Percentiles rank a stretch among this genome's conserved stretches.
Evolutionary conservation across 2,888 invertebrate genomes (phyloP).

Genomic region (Oligia strigilis): DNA sequence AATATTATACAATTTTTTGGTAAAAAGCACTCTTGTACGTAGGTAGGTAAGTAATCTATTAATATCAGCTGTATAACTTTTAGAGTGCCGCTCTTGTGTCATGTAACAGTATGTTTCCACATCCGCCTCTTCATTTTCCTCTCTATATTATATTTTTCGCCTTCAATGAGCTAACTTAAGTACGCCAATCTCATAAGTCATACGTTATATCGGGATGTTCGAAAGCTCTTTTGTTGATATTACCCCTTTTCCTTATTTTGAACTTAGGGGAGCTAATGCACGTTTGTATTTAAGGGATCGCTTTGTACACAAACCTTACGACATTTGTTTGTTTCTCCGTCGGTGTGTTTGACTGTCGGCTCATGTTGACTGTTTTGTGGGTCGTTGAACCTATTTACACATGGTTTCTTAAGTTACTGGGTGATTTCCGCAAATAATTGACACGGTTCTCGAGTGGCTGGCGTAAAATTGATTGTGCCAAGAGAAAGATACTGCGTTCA

Average conservation of each 20-base stretch:
- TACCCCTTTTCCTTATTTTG: constrained; percentile 55
- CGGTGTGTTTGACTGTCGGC: constrained; percentile 13
- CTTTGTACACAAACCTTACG: constrained; percentile 27
- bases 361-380: constrained; percentile 16
- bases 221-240: constrained; percentile 49
- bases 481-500: not conserved
- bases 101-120: constrained; percentile 45
- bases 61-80: not conserved
- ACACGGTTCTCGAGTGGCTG: no score
- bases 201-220: constrained; percentile 45
- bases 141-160: constrained; percentile 50
- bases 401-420: not conserved
- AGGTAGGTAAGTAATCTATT: not conserved
- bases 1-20: not conserved
- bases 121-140: constrained; percentile 36
- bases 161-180: constrained; percentile 47
- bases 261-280: constrained; percentile 36
- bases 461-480: not conserved
- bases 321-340: constrained; percentile 29
- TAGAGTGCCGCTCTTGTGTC: constrained; percentile 9
- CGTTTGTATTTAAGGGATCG: constrained; percentile 35
- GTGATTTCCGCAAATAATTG: not conserved
- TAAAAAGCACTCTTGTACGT: not conserved
- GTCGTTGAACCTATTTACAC: constrained; percentile 3
- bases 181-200: constrained; percentile 60